Base-by-base conservation (phyloP, 1,140 invertebrate genomes). In the Chrysopa pallens region DNA sequence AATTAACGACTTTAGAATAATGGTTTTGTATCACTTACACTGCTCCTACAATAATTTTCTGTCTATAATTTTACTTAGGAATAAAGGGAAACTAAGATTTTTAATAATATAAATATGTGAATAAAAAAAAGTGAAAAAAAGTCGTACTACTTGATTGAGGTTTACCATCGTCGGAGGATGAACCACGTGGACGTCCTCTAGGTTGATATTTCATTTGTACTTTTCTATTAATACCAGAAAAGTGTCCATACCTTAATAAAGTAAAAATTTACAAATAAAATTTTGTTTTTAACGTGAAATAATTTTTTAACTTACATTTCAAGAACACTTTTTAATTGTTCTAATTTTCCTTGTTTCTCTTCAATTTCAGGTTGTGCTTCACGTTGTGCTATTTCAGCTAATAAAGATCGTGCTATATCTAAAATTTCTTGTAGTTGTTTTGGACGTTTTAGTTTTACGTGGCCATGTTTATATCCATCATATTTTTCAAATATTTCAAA, bases 151-250 rank as follows among this genome's bases (percentile, higher is more conserved):
- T 36, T 41, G 42, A 45, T 35, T 45, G 43, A 49, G 45, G 13
- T 65, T 72, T 79, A 85, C 86, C 88, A 73, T 93, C 90, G 72
- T 97, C 92, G 50, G 87, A 93, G 59, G 86, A 92, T 46, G 89
- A 93, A 48, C 84, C 80, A 53, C 90, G 75, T 9, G 91, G 90
- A 45, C 89, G 73, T 2, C 92, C 92, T 54, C 88, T 80, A 4
- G 94, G 95, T 63, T 98, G 91, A 65, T 98, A 98, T 64, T 99
- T 99, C 72, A 99, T 82, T 70, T 99, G 96, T 33, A 99, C 92
- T 70, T 99, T 99, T 38, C 96, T 78, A 73, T 99, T 99, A 48
- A 99, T 99, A 12, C 96, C 96, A 35, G 93, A 98, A 67, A 99
- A 99, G 67, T 98, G 93, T 0, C 96, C 95, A 66, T 99, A 96